phyloP scores from a whole-genome alignment of 1,140 invertebrate genomes.

The Zaprionus ghesquierei region DNA sequence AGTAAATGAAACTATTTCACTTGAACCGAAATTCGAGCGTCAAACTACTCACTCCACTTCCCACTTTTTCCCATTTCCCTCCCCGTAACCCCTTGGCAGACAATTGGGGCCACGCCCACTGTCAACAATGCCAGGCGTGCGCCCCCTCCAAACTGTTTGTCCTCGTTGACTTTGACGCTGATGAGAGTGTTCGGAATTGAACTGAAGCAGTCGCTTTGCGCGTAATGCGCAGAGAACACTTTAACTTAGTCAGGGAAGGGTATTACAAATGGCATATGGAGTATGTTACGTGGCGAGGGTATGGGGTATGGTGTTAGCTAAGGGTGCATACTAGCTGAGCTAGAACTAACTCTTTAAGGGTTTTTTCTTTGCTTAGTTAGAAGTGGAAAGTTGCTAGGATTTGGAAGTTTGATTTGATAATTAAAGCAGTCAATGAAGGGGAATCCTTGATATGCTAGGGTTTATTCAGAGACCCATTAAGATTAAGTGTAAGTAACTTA shows the following conservation, averaged over 20 bases:
- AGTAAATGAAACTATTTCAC: slow-evolving; percentile 12
- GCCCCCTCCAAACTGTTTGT: background rate
- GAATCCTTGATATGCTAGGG: too few relatives aligned
- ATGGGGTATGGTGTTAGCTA: too few relatives aligned
- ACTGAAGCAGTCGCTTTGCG: slow-evolving; percentile 29
- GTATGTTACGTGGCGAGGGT: background rate
- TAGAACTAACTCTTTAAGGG: too few relatives aligned
- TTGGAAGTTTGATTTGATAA: too few relatives aligned
- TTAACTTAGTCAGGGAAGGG: background rate
- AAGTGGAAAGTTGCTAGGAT: too few relatives aligned
- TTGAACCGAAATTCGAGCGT: slow-evolving; percentile 16
- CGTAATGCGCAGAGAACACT: background rate
- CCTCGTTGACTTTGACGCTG: slow-evolving; percentile 26
- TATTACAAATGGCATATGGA: background rate
- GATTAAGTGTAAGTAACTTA: too few relatives aligned
- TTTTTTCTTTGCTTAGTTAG: too few relatives aligned
- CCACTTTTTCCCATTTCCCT: background rate
- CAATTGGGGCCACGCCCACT: background rate
- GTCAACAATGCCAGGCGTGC: background rate
- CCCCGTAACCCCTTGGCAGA: background rate
- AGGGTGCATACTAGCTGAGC: too few relatives aligned
- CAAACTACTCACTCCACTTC: background rate
- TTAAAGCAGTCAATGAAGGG: too few relatives aligned
- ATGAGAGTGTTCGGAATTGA: slow-evolving; percentile 38
- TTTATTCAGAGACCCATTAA: too few relatives aligned